Conservation (phyloP, 2,113 vertebrate species). For the Anser brachyrhynchus region DNA sequence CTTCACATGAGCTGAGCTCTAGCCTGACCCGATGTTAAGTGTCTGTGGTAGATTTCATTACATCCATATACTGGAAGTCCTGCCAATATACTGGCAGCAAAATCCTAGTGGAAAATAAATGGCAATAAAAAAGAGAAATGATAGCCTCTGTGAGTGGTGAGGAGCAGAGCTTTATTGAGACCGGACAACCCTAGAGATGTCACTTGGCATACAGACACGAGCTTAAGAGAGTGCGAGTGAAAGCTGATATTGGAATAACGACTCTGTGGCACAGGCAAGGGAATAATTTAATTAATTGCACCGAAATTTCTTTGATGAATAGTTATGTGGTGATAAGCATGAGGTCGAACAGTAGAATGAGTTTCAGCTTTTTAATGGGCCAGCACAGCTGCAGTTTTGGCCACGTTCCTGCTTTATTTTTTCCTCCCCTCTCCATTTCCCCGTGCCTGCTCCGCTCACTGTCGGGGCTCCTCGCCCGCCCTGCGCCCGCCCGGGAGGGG, state of each 20-base stretch:
- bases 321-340: constrained; percentile 92
- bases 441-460: background rate
- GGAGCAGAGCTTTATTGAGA: constrained; percentile 89
- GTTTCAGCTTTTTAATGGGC: constrained; percentile 85
- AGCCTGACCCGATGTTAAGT: constrained; percentile 95
- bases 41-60: constrained; percentile 98
- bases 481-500: background rate
- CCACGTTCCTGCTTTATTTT: constrained; percentile 66
- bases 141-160: constrained; percentile 88
- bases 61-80: constrained; percentile 94
- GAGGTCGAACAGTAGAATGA: constrained; percentile 84
- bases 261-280: constrained; percentile 86
- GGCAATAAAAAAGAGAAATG: constrained; percentile 98
- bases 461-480: background rate
- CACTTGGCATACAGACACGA: constrained; percentile 87
- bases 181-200: constrained; percentile 87
- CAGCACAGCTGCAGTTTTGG: constrained; percentile 86
- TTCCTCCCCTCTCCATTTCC: background rate
- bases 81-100: constrained; percentile 97
- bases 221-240: constrained; percentile 86
- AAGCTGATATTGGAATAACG: constrained; percentile 90
- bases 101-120: constrained; percentile 99
- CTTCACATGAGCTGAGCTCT: constrained; percentile 86
- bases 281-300: constrained; percentile 98
- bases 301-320: constrained; percentile 95